Evolutionary conservation across 2,888 invertebrate species (phyloP).

Genomic region (Scaptomyza parva): DNA sequence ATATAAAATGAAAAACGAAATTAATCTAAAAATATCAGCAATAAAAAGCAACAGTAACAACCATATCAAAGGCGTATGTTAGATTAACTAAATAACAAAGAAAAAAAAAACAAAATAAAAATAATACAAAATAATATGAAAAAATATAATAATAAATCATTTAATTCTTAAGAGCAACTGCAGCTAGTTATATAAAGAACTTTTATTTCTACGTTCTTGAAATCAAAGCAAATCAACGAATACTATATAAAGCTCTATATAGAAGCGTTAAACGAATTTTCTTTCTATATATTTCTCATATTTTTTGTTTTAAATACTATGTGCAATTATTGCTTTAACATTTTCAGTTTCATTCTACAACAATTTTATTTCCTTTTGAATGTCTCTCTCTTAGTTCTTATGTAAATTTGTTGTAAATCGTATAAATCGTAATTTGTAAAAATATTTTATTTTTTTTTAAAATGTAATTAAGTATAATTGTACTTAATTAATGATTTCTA

Average conservation of each 20-base stretch:
- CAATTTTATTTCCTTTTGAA: slow-evolving; percentile 63
- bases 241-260: slow-evolving; percentile 62
- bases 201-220: slow-evolving; percentile 36
- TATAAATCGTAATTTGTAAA: slow-evolving; percentile 75
- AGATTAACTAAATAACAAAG: slow-evolving; percentile 65
- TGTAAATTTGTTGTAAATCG: slow-evolving; percentile 75
- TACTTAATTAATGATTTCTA: slow-evolving; percentile 71
- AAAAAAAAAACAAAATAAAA: slow-evolving; percentile 36
- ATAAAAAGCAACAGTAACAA: slow-evolving; percentile 83
- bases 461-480: slow-evolving; percentile 75
- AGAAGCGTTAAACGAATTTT: slow-evolving; percentile 70
- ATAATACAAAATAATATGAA: slow-evolving; percentile 36
- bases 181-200: slow-evolving; percentile 42
- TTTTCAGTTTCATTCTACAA: slow-evolving; percentile 42
- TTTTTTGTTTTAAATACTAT: slow-evolving; percentile 46
- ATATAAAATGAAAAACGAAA: slow-evolving; percentile 54
- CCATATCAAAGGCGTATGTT: slow-evolving; percentile 83
- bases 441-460: slow-evolving; percentile 60
- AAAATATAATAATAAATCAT: slow-evolving; percentile 32
- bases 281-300: slow-evolving; percentile 47
- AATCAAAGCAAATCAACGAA: slow-evolving; percentile 76
- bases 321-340: slow-evolving; percentile 77
- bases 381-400: slow-evolving; percentile 58
- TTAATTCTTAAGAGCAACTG: slow-evolving; percentile 37
- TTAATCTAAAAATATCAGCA: slow-evolving; percentile 76